Evolutionary conservation across 2,888 invertebrate species (phyloP), one percentile per base, ranked within the genome.

Genomic region (Lycaena phlaeas): DNA sequence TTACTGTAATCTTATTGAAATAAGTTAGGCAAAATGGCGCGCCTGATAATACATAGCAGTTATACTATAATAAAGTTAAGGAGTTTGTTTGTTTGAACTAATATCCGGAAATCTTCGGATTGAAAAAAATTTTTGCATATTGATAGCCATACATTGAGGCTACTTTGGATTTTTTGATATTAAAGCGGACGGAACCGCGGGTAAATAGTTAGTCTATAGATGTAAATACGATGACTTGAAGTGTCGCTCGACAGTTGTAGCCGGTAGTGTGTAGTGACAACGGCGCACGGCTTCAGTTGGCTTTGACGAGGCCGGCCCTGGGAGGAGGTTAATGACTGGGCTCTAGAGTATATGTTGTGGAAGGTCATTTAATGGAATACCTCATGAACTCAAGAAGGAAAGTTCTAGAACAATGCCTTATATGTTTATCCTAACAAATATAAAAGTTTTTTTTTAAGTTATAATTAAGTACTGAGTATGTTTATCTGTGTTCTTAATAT

Each of bases 241-340:
- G 76, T 82, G 76, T 79, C 69, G 82, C 82, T 82, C 82, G 82
- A 81, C 76, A 73, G 74, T 60, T 30, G 61, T 63, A 61, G 64
- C 61, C 60, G 52, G 51, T 81, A 81, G 78, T 72, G 72, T 71
- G 72, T 78, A 78, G 78, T 76, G 73, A 70, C 73, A 67, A 70
- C 74, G 74, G 74, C 75, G 76, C 54, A 75, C 76, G 57, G 79
- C 82, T 84, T 81, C 64, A 61, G 71, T 74, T 74, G 74, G 79
- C 79, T 81, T 81, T 46, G 49, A 69, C 68, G 73, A 65, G 64
- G 62, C 59, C 67, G 64, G 68, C 63, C 64, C 56, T 68, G 71
- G 63, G 73, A 72, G 70, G 64, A 36, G 31, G 38, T 29, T 40
- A 42, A 41, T 12, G 22, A 22, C 22, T 22, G 9, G 22, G 22